phyloP scores from a whole-genome alignment of 2,113 vertebrate genomes.

The Orthonyx spaldingii region DNA sequence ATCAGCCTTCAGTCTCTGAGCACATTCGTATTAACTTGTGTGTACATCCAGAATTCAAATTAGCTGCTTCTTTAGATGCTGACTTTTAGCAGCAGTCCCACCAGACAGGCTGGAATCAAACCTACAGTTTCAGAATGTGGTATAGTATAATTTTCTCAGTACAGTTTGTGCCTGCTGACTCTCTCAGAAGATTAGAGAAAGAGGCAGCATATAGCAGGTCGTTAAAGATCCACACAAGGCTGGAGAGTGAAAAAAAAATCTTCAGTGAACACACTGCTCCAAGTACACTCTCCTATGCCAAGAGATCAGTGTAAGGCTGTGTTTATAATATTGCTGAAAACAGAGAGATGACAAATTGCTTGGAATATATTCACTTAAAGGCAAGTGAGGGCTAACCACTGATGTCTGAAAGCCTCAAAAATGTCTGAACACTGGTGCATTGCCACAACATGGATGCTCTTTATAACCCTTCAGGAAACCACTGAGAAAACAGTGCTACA shows the following conservation, averaged over 20 bases:
- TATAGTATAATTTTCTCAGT: conserved; percentile 63
- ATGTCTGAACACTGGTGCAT: background rate
- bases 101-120: conserved; percentile 66
- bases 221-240: conserved; percentile 57
- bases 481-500: background rate
- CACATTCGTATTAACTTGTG: conserved; percentile 69
- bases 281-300: conserved; percentile 24
- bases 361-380: conserved; percentile 43
- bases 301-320: conserved; percentile 32
- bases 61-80: conserved; percentile 68
- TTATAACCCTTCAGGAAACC: background rate
- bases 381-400: conserved; percentile 13
- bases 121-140: conserved; percentile 45
- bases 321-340: conserved; percentile 62
- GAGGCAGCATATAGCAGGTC: conserved; percentile 19
- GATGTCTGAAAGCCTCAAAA: background rate
- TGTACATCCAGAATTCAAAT: conserved; percentile 74
- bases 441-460: background rate
- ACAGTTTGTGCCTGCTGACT: conserved; percentile 67
- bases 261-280: conserved; percentile 6
- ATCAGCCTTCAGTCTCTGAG: conserved; percentile 70
- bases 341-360: conserved; percentile 45
- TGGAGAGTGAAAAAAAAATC: conserved; percentile 43
- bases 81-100: conserved; percentile 67
- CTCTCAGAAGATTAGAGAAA: conserved; percentile 70